Percentiles rank a stretch among this genome's conserved stretches.
Conservation (phyloP, 2,113 vertebrate genomes). For the Odocoileus hemionus region DNA sequence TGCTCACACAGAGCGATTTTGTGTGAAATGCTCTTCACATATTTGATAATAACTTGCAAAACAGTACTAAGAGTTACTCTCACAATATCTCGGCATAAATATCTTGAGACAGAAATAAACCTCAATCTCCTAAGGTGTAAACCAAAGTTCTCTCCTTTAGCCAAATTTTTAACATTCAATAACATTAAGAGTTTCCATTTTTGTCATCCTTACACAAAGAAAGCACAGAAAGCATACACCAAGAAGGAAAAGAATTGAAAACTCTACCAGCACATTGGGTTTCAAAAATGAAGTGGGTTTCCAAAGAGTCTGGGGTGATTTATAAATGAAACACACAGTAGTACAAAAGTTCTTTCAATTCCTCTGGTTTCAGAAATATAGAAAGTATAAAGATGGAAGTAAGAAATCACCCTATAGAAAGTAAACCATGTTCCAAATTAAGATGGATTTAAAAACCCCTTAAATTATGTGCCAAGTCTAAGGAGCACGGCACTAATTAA, state of each 20-base stretch:
- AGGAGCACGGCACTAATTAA: background rate
- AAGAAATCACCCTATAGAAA: background rate
- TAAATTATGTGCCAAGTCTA: background rate
- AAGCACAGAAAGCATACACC: conserved; percentile 13
- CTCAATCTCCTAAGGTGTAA: background rate
- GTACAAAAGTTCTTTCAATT: conserved; percentile 34
- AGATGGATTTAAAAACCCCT: conserved; percentile 22
- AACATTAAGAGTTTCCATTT: background rate
- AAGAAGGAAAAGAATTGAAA: conserved; percentile 35
- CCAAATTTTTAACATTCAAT: conserved; percentile 34
- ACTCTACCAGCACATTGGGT: background rate
- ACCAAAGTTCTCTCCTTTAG: background rate
- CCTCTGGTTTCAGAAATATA: background rate
- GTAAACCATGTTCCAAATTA: conserved; percentile 6
- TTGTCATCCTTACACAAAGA: conserved; percentile 29
- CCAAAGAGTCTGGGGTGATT: background rate
- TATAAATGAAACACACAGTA: background rate
- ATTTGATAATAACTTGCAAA: conserved; percentile 3
- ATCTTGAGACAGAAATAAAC: conserved; percentile 17
- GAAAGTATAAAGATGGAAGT: background rate
- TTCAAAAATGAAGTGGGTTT: conserved; percentile 27
- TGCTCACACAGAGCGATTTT: background rate
- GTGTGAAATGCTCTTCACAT: background rate
- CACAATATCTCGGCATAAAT: background rate
- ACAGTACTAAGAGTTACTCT: background rate